phyloP scores from a whole-genome alignment of 2,113 vertebrate genomes.

The Psittacula cyanocephala region DNA sequence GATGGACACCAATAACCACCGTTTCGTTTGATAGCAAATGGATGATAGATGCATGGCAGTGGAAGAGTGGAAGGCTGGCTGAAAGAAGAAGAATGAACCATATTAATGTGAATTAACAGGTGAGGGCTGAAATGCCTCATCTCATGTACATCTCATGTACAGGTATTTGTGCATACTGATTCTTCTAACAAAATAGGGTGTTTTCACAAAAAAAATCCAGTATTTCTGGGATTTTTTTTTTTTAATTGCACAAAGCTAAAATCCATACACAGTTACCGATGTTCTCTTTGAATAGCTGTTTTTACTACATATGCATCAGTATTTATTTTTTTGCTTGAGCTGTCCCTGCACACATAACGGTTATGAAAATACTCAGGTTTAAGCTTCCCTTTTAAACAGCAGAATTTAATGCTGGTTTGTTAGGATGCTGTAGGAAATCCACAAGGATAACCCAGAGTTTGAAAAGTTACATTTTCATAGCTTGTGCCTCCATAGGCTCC shows the following conservation, averaged over 20 bases:
- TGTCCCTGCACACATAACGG: neutral
- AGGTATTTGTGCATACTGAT: neutral
- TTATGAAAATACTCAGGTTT: neutral
- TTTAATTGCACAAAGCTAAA: neutral
- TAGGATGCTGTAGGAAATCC: neutral
- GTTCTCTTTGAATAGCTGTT: neutral
- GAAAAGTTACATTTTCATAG: neutral
- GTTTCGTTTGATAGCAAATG: rapidly evolving
- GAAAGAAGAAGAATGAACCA: rapidly evolving
- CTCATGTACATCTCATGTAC: rapidly evolving
- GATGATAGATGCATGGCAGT: no score
- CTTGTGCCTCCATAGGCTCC: neutral
- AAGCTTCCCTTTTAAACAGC: neutral
- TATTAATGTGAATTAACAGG: neutral
- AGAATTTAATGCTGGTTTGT: neutral
- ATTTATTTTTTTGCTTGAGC: neutral
- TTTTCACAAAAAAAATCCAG: neutral
- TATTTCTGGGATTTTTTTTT: neutral
- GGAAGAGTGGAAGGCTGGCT: neutral
- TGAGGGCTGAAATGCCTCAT: neutral
- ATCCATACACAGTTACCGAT: no score
- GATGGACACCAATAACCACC: rapidly evolving
- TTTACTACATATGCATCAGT: rapidly evolving
- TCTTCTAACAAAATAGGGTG: neutral
- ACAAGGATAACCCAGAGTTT: neutral